phyloP scores from a whole-genome alignment of 2,797 vertebrate genomes.

The Enteromius mattozi region DNA sequence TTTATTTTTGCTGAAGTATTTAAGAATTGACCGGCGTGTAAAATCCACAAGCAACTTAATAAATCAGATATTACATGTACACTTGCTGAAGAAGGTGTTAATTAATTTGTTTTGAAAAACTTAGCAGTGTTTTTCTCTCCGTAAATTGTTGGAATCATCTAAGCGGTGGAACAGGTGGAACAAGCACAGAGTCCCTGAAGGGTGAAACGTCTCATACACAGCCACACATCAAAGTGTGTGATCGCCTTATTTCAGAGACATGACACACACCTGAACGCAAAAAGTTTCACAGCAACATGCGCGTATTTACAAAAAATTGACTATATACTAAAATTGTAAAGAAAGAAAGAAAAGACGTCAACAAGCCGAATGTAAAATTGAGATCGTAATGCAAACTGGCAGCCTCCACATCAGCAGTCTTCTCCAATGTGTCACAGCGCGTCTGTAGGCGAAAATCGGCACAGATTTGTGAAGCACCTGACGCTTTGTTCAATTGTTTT shows the following conservation, averaged over 20 bases:
- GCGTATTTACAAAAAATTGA: conserved; percentile 3
- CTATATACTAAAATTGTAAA: conserved; percentile 28
- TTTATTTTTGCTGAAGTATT: neutral
- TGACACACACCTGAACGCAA: conserved; percentile 67
- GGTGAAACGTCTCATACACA: conserved; percentile 75
- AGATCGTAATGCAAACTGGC: conserved; percentile 11
- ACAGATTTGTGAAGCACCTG: neutral
- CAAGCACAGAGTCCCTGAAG: conserved; percentile 76
- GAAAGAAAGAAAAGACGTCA: neutral
- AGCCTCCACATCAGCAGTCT: neutral
- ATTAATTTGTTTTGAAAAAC: neutral
- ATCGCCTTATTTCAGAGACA: conserved; percentile 83
- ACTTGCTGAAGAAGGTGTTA: neutral
- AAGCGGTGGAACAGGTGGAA: conserved; percentile 90
- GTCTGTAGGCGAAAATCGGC: conserved; percentile 2
- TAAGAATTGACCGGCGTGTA: too few relatives aligned
- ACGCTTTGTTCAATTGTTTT: conserved; percentile 66
- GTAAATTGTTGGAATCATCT: conserved; percentile 22
- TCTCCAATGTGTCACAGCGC: neutral
- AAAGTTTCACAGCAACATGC: conserved; percentile 45
- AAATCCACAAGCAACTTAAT: neutral
- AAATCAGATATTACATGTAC: neutral
- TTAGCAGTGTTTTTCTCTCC: neutral
- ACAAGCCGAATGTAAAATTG: neutral
- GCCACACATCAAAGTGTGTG: conserved; percentile 83